Percentiles rank a stretch among this genome's conserved stretches.
Evolutionary conservation across 2,113 vertebrate genomes (phyloP).

Genomic region (Colinus virginianus): DNA sequence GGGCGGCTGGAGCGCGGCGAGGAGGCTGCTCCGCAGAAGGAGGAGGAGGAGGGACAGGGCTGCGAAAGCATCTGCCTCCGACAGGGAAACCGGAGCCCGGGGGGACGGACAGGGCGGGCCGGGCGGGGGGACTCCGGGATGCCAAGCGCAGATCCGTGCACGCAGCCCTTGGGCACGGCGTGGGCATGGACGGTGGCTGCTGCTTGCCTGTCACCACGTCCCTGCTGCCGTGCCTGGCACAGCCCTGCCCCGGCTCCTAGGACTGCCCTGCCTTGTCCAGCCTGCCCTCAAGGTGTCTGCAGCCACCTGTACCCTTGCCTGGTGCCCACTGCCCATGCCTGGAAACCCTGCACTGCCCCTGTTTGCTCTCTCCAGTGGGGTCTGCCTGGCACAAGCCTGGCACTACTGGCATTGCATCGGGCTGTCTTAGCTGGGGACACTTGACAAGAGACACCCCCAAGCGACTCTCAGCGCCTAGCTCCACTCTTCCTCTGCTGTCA

Average conservation of each 20-base stretch:
- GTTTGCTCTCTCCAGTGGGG: not conserved
- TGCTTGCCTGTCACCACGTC: not conserved
- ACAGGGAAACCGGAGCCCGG: conserved; percentile 64
- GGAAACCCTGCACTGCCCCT: not conserved
- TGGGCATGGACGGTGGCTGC: not conserved
- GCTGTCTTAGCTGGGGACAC: not conserved
- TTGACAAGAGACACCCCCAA: not conserved
- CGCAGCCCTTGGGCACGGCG: not conserved
- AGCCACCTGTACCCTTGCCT: accelerated
- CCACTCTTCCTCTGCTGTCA: not conserved
- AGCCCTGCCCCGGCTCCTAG: not conserved
- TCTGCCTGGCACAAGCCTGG: not conserved
- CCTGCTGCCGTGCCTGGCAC: not conserved
- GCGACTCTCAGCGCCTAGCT: not conserved
- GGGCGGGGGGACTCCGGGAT: conserved; percentile 49
- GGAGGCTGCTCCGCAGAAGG: conserved; percentile 74
- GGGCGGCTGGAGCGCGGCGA: conserved; percentile 66
- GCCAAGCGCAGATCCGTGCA: conserved; percentile 57
- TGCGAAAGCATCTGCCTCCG: conserved; percentile 63
- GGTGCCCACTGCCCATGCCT: no score
- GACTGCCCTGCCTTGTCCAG: not conserved
- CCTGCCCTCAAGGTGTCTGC: not conserved
- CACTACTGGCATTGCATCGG: not conserved
- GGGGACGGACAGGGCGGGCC: conserved; percentile 50
- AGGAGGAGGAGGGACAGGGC: conserved; percentile 73